Conservation (phyloP, 2,888 invertebrate genomes). For the Dryobota labecula region DNA sequence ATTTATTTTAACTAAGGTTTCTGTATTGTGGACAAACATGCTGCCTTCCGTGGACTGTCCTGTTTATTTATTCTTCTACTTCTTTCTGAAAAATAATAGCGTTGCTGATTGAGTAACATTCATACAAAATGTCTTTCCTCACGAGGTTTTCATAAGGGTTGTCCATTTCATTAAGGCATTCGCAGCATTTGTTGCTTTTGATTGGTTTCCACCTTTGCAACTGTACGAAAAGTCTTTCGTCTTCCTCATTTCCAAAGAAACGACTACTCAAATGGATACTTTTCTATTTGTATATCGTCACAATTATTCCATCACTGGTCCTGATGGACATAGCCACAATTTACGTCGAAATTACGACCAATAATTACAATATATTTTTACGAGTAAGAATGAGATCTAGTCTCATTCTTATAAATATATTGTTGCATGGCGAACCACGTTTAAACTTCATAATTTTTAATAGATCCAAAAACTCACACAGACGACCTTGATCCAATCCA, state of each 20-base stretch:
- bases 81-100: not conserved
- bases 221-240: not conserved
- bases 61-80: constrained; percentile 13
- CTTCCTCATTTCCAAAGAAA: not conserved
- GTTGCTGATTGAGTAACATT: constrained; percentile 29
- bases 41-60: constrained; percentile 25
- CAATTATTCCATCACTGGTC: not conserved
- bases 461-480: not conserved
- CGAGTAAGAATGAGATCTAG: not conserved
- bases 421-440: not conserved
- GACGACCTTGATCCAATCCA: constrained; percentile 9
- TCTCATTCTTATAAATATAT: not conserved
- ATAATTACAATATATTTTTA: not conserved
- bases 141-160: not conserved
- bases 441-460: constrained; percentile 7
- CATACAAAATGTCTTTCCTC: not conserved
- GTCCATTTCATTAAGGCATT: not conserved
- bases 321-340: not conserved
- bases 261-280: not conserved
- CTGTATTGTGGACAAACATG: constrained; percentile 41
- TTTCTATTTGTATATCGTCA: not conserved
- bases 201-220: constrained; percentile 15
- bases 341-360: not conserved
- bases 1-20: constrained; percentile 53
- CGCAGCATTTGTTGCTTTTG: constrained; percentile 20